Percentiles rank a stretch among this genome's conserved stretches.
phyloP scores from a whole-genome alignment of 2,797 vertebrate species.

The Cynopterus sphinx region DNA sequence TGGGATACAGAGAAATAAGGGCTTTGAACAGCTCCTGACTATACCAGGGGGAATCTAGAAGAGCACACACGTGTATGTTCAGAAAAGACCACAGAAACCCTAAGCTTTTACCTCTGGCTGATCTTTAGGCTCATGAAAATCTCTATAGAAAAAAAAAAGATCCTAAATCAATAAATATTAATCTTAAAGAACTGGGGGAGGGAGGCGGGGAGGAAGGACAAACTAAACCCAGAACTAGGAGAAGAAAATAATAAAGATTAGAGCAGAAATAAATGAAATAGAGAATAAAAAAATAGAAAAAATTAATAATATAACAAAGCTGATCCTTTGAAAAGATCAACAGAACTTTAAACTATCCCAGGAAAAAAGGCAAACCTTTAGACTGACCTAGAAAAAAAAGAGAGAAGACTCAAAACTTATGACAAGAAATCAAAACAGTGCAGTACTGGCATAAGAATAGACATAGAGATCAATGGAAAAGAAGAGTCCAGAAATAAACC shows the following conservation, averaged over 20 bases:
- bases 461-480: neutral
- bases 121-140: neutral
- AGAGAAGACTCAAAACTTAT: neutral
- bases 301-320: neutral
- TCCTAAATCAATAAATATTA: neutral
- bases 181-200: neutral
- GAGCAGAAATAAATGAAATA: neutral
- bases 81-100: neutral
- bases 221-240: conserved; percentile 15
- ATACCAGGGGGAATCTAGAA: neutral
- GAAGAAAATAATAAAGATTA: neutral
- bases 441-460: neutral
- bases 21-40: neutral
- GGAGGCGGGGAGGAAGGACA: neutral
- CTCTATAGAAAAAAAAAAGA: neutral
- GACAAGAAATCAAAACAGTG: conserved; percentile 14
- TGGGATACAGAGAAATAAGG: neutral
- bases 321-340: conserved; percentile 3
- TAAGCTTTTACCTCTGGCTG: neutral
- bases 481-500: conserved; percentile 17
- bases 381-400: neutral
- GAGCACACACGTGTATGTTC: neutral
- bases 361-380: neutral
- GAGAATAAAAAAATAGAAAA: neutral
- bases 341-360: neutral